Conservation (phyloP, 2,113 vertebrate genomes). For the Misgurnus mizolepis region DNA sequence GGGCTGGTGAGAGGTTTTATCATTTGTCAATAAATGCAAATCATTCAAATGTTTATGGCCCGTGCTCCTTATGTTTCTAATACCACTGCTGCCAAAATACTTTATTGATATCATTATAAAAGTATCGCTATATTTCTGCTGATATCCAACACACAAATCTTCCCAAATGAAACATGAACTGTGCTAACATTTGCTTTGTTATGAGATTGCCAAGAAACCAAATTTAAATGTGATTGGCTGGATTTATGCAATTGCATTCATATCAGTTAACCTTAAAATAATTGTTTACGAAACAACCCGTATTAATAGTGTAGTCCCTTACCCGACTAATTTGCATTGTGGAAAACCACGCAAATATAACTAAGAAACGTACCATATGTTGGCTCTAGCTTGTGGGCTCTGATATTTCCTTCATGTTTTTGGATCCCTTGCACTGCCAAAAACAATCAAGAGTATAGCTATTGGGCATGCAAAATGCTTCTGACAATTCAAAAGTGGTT, state of each 20-base stretch:
- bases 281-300: neutral
- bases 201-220: too few relatives aligned
- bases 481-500: conserved; percentile 7
- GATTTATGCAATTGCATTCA: too few relatives aligned
- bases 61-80: neutral
- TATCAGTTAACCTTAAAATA: neutral
- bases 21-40: conserved; percentile 28
- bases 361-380: neutral
- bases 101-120: neutral
- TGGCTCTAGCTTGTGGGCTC: neutral
- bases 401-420: neutral
- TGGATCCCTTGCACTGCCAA: neutral
- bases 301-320: neutral
- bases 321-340: neutral
- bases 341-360: neutral
- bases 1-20: conserved; percentile 7
- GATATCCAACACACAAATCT: neutral
- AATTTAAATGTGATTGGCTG: too few relatives aligned
- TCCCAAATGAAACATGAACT: too few relatives aligned
- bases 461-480: conserved; percentile 16
- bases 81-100: neutral
- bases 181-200: too few relatives aligned
- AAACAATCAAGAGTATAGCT: neutral
- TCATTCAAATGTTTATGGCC: conserved; percentile 23
- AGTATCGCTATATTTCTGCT: conserved; percentile 22